Percentiles rank a stretch among this genome's conserved stretches.
phyloP scores from a whole-genome alignment of 2,113 vertebrate species.

The Ondatra zibethicus region DNA sequence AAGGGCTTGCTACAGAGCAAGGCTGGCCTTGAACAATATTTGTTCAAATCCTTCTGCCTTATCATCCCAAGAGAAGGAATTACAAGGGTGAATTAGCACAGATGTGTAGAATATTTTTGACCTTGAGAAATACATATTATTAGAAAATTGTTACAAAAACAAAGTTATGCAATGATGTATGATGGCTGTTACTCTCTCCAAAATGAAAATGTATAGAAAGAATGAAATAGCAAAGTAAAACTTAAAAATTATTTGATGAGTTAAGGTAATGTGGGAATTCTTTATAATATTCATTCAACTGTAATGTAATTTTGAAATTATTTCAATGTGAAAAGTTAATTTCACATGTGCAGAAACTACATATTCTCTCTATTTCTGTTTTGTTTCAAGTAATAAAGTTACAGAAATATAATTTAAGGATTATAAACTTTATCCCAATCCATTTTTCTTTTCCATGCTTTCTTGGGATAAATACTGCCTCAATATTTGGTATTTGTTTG shows the following conservation, averaged over 20 bases:
- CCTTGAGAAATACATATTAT: constrained; percentile 39
- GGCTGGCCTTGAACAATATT: background rate
- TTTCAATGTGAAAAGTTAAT: background rate
- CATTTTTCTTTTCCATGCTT: too few relatives aligned
- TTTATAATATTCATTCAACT: constrained; percentile 24
- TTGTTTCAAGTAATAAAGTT: too few relatives aligned
- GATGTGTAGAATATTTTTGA: background rate
- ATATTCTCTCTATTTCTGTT: too few relatives aligned
- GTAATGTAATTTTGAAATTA: constrained; percentile 32
- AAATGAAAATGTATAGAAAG: background rate
- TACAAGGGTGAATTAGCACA: background rate
- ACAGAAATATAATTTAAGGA: too few relatives aligned
- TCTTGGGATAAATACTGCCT: too few relatives aligned
- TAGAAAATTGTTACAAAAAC: background rate
- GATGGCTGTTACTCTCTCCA: background rate
- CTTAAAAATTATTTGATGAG: background rate
- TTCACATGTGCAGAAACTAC: background rate
- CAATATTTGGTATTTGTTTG: too few relatives aligned
- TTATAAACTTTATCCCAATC: too few relatives aligned
- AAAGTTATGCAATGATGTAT: background rate
- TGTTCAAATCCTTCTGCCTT: background rate
- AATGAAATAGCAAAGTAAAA: constrained; percentile 10
- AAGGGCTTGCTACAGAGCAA: background rate
- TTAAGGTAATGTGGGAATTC: background rate
- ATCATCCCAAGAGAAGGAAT: background rate